Evolutionary conservation across 2,113 vertebrate species (phyloP).

Genomic region (Maccullochella peelii): DNA sequence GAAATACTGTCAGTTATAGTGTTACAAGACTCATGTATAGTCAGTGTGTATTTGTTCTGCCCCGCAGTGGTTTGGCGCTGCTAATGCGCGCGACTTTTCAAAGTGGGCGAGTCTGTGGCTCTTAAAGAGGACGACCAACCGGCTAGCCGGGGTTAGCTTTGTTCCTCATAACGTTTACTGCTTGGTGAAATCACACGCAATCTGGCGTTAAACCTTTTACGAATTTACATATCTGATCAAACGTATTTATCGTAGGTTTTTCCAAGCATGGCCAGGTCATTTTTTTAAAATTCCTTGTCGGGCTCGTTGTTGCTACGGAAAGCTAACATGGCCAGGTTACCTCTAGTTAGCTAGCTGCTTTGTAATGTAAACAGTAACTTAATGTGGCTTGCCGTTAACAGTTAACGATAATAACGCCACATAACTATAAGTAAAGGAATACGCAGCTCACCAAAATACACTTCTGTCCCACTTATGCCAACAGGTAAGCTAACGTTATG

Average conservation of each 20-base stretch:
- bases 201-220: not conserved
- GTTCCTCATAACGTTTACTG: not conserved
- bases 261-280: not conserved
- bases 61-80: slow-evolving; percentile 73
- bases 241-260: not conserved
- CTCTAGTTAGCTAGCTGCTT: slow-evolving; percentile 7
- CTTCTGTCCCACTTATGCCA: not conserved
- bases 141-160: slow-evolving; percentile 37
- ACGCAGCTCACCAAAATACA: not conserved
- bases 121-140: slow-evolving; percentile 44
- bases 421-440: not conserved
- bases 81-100: slow-evolving; percentile 82
- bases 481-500: slow-evolving; percentile 42
- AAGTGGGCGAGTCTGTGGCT: slow-evolving; percentile 65
- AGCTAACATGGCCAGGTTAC: slow-evolving; percentile 10
- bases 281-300: not conserved
- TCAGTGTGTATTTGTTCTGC: not conserved
- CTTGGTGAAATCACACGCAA: not conserved
- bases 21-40: accelerated
- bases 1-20: not conserved
- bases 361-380: slow-evolving; percentile 41
- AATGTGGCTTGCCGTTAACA: not conserved
- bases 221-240: too few species aligned
- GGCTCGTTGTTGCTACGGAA: not conserved
- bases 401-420: too few species aligned